Evolutionary conservation across 2,797 vertebrate genomes (phyloP).

Genomic region (Setipinna tenuifilis): DNA sequence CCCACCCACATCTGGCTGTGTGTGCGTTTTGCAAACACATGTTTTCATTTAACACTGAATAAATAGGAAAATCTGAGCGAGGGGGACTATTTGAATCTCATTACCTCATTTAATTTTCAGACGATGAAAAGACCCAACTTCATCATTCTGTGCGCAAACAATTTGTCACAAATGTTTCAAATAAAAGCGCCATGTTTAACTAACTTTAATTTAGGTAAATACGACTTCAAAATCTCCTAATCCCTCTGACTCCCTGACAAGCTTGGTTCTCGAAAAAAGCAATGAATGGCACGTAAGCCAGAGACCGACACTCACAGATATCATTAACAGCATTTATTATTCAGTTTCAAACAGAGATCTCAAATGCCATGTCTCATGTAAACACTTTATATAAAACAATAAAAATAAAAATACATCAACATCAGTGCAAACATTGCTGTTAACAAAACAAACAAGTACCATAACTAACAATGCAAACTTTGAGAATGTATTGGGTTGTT

Average conservation of each 20-base stretch:
- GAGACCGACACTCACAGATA: not conserved
- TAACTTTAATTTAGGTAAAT: slow-evolving; percentile 27
- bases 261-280: slow-evolving; percentile 36
- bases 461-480: not conserved
- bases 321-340: not conserved
- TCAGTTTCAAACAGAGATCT: not conserved
- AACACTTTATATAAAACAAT: slow-evolving; percentile 7
- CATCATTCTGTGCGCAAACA: slow-evolving; percentile 29
- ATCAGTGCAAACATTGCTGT: not conserved
- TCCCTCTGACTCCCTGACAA: slow-evolving; percentile 40
- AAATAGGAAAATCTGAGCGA: slow-evolving; percentile 57
- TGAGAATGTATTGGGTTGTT: not conserved
- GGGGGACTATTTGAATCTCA: slow-evolving; percentile 49
- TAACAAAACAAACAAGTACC: not conserved
- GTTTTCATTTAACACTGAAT: slow-evolving; percentile 59
- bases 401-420: slow-evolving; percentile 40
- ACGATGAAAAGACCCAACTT: slow-evolving; percentile 37
- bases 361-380: not conserved
- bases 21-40: slow-evolving; percentile 51
- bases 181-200: slow-evolving; percentile 5
- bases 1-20: slow-evolving; percentile 45
- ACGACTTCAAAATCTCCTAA: not conserved
- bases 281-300: not conserved
- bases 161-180: slow-evolving; percentile 23
- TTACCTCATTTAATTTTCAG: slow-evolving; percentile 49